Percentiles rank a stretch among this genome's conserved stretches.
Evolutionary conservation across 1,140 invertebrate genomes (phyloP).

Genomic region (Pachyrhynchus sulphureomaculatus): DNA sequence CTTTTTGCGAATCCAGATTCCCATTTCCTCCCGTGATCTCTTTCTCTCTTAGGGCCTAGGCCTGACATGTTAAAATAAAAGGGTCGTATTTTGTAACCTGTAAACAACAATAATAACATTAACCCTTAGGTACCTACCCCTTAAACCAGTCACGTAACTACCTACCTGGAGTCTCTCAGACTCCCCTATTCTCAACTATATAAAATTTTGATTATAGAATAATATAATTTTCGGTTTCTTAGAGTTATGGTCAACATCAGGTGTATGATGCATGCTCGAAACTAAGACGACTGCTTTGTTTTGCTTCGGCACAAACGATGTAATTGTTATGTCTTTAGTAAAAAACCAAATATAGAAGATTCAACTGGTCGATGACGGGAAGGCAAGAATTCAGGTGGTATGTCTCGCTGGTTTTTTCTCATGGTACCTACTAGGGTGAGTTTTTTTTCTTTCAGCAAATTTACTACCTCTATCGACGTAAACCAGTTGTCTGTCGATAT

Average conservation of each 20-base stretch:
- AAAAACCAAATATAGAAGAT: conserved; percentile 19
- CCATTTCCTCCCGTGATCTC: conserved; percentile 22
- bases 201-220: too few species aligned
- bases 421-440: conserved; percentile 12
- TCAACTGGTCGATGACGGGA: neutral
- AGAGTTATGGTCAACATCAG: too few species aligned
- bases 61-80: neutral
- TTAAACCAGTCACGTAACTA: too few species aligned
- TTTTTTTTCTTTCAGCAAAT: neutral
- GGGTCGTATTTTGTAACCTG: conserved; percentile 5
- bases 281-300: too few species aligned
- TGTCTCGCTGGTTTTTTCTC: conserved; percentile 11
- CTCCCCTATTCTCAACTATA: too few species aligned
- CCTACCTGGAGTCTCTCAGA: too few species aligned
- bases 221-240: too few species aligned
- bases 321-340: conserved; percentile 13
- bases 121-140: too few species aligned
- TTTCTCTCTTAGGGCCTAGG: too few species aligned
- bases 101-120: too few species aligned
- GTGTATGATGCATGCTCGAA: too few species aligned
- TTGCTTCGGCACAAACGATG: conserved; percentile 16
- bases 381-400: conserved; percentile 6
- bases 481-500: conserved; percentile 18
- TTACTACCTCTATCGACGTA: conserved; percentile 4
- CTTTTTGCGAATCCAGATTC: too few species aligned